These are phyloP conservation scores for Tenualosa thibaudeaui DNA, from an alignment of 2,797 vertebrate species.

Conservation along the genomic window DNA sequence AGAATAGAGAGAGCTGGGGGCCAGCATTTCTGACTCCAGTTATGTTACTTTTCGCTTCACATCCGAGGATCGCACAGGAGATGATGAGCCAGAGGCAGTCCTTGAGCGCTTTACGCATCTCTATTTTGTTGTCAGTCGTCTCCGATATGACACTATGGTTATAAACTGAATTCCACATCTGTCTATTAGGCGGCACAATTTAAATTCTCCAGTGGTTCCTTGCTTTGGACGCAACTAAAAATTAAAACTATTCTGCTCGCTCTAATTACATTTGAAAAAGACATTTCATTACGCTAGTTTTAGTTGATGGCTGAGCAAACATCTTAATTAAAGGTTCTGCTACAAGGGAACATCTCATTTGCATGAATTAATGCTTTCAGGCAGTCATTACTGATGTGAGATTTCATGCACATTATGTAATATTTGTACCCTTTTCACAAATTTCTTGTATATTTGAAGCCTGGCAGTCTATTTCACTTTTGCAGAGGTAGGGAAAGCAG, in stretches of 20 bases:
- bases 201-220: background rate
- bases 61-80: background rate
- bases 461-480: background rate
- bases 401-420: background rate
- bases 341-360: background rate
- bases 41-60: background rate
- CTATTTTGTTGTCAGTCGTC: background rate
- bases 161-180: background rate
- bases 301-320: background rate
- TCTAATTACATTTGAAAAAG: background rate
- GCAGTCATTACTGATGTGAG: background rate
- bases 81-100: background rate
- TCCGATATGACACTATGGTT: background rate
- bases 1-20: background rate
- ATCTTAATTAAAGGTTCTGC: background rate
- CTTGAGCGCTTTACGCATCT: background rate
- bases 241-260: background rate
- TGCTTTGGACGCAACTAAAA: background rate
- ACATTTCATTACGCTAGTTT: background rate
- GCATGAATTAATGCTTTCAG: background rate
- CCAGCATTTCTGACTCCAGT: background rate
- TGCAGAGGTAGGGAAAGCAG: background rate
- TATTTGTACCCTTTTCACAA: background rate
- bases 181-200: background rate
- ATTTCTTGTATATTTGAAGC: background rate